Conservation (phyloP, 2,888 invertebrate species). For the Malacosoma neustria region DNA sequence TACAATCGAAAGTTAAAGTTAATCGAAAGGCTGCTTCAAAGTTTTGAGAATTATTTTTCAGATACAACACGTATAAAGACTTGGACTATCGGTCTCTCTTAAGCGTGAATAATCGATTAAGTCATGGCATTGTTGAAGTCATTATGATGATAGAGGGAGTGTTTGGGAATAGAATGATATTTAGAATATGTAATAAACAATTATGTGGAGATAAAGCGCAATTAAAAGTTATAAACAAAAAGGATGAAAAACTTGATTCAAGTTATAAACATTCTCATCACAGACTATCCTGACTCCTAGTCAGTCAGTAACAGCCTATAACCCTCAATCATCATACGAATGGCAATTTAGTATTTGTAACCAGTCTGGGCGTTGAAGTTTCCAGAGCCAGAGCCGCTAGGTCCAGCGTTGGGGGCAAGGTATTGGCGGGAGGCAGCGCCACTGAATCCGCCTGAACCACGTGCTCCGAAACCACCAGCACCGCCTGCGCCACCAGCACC, state of each 20-base stretch:
- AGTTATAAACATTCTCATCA: not conserved
- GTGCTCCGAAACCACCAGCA: slow-evolving; percentile 12
- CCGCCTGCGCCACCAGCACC: slow-evolving; percentile 18
- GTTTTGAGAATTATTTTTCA: not conserved
- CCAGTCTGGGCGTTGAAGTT: slow-evolving; percentile 64
- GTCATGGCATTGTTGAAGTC: not conserved
- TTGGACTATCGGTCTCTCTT: not conserved
- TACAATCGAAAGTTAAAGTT: too few relatives aligned
- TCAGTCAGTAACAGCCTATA: not conserved
- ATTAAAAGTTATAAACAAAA: not conserved
- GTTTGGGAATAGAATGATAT: not conserved
- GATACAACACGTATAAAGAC: not conserved
- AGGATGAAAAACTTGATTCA: not conserved
- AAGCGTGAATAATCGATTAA: not conserved
- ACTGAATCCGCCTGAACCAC: slow-evolving; percentile 23
- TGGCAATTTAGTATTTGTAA: slow-evolving; percentile 47
- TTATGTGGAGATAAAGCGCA: too few relatives aligned
- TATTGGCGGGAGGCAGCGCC: slow-evolving; percentile 57
- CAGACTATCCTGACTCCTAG: not conserved
- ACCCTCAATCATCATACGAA: slow-evolving; percentile 21
- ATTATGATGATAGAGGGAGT: not conserved
- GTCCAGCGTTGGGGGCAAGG: slow-evolving; percentile 53
- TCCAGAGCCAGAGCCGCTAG: slow-evolving; percentile 50
- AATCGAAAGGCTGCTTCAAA: not conserved
- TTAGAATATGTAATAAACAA: not conserved